These are phyloP conservation scores for Harpalus rubripes DNA, from an alignment of 2,888 invertebrate genomes.

Conservation along the genomic window DNA sequence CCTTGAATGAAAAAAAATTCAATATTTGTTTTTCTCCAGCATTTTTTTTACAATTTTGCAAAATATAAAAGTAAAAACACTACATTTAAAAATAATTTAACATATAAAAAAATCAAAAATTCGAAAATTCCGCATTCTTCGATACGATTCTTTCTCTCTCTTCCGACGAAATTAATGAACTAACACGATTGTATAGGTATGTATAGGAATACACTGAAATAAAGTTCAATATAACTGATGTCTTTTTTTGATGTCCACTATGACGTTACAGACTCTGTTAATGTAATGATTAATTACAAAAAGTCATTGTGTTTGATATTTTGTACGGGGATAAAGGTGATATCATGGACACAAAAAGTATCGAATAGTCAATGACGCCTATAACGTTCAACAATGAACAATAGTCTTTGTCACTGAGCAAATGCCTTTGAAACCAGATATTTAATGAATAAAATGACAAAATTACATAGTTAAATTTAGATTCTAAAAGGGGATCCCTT, in stretches of 20 bases:
- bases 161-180: slow-evolving; percentile 31
- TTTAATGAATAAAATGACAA: slow-evolving; percentile 28
- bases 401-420: slow-evolving; percentile 35
- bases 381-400: slow-evolving; percentile 38
- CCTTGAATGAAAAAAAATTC: too few species aligned
- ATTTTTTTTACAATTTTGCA: too few species aligned
- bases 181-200: slow-evolving; percentile 19
- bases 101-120: too few species aligned
- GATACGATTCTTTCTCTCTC: slow-evolving; percentile 5
- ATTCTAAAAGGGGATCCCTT: background rate
- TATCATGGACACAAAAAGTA: slow-evolving; percentile 24
- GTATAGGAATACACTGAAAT: background rate
- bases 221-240: slow-evolving; percentile 19
- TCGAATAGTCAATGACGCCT: slow-evolving; percentile 6
- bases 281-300: slow-evolving; percentile 39
- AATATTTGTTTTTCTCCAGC: too few species aligned
- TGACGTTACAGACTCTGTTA: slow-evolving; percentile 12
- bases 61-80: too few species aligned
- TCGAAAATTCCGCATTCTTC: background rate
- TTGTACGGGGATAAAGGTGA: slow-evolving; percentile 1
- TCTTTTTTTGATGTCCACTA: slow-evolving; percentile 30
- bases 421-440: slow-evolving; percentile 43
- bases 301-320: slow-evolving; percentile 33
- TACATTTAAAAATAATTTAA: too few species aligned
- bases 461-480: slow-evolving; percentile 25